Conservation (phyloP, 2,113 vertebrate species). For the Salvator merianae region DNA sequence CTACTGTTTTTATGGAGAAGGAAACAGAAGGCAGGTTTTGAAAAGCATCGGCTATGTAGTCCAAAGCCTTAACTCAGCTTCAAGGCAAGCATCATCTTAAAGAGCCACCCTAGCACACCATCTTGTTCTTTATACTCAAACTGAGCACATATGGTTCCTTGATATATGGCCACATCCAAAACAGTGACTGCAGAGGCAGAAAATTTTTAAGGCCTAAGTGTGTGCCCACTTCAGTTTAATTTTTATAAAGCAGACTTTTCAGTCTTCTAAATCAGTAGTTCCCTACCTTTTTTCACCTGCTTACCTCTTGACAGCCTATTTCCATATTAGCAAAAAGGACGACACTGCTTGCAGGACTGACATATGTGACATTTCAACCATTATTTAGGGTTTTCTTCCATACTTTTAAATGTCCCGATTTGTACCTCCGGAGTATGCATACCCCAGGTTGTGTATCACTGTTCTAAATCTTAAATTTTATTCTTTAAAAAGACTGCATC, state of each 20-base stretch:
- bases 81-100: constrained; percentile 49
- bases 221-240: constrained; percentile 1
- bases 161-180: constrained; percentile 25
- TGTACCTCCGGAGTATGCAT: too few relatives aligned
- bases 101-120: constrained; percentile 36
- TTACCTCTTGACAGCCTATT: too few relatives aligned
- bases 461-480: too few relatives aligned
- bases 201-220: constrained; percentile 30
- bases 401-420: too few relatives aligned
- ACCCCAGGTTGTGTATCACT: too few relatives aligned
- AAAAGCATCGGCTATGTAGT: constrained; percentile 46
- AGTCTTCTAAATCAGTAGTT: not conserved
- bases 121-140: constrained; percentile 40
- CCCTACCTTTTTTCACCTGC: too few relatives aligned
- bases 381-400: too few relatives aligned
- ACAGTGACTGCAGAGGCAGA: constrained; percentile 30
- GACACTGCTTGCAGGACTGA: too few relatives aligned
- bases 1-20: constrained; percentile 52
- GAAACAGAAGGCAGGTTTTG: constrained; percentile 26
- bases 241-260: not conserved
- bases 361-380: too few relatives aligned
- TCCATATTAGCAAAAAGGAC: too few relatives aligned
- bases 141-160: constrained; percentile 31
- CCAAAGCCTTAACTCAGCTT: constrained; percentile 50
- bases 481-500: not conserved